Percentiles rank a stretch among this genome's conserved stretches.
Evolutionary conservation across 2,797 vertebrate genomes (phyloP).

Genomic region (Loriculus beryllinus): DNA sequence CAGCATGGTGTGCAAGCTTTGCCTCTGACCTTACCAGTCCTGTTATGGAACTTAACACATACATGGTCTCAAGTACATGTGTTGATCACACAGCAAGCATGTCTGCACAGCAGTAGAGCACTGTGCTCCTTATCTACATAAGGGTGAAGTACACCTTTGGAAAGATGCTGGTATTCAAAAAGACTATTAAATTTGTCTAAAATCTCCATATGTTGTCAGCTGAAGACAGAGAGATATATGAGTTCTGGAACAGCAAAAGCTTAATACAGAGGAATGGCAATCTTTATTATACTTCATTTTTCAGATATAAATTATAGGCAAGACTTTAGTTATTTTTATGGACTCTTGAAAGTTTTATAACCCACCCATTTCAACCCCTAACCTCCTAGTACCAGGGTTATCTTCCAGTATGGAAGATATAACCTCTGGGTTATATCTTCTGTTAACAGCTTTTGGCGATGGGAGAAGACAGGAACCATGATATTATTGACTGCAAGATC

Average conservation of each 20-base stretch:
- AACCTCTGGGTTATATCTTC: not conserved
- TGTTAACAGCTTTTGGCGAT: not conserved
- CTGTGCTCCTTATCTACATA: not conserved
- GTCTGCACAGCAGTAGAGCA: not conserved
- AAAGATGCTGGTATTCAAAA: not conserved
- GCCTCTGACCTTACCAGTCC: not conserved
- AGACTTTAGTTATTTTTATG: not conserved
- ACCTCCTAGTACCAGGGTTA: not conserved
- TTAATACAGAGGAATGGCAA: not conserved
- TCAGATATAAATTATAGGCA: not conserved
- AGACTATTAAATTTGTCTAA: not conserved
- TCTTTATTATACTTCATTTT: not conserved
- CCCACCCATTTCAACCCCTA: not conserved
- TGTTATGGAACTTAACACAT: not conserved
- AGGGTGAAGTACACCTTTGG: not conserved
- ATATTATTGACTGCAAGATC: not conserved
- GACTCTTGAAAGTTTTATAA: not conserved
- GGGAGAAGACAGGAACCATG: not conserved
- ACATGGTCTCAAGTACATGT: not conserved
- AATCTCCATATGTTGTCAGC: not conserved
- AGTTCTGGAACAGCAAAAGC: not conserved
- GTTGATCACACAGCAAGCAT: not conserved
- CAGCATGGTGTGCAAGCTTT: not conserved
- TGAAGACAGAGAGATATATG: not conserved
- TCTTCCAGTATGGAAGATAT: not conserved